Evolutionary conservation across 1,140 invertebrate genomes (phyloP).

Genomic region (Phenacoccus solenopsis): DNA sequence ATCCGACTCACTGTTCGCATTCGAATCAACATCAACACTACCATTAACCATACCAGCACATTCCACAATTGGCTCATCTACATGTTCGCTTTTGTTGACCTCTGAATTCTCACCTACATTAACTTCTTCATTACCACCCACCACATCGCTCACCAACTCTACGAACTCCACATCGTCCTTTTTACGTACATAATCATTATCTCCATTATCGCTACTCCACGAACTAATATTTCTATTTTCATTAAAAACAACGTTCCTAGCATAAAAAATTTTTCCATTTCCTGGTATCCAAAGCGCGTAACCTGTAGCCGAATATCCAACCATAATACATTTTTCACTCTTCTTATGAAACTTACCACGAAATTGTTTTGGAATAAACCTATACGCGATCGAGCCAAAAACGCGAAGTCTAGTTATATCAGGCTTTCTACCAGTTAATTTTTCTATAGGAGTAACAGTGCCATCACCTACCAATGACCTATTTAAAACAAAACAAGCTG

Average conservation of each 20-base stretch:
- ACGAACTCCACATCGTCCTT: not conserved
- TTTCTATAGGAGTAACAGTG: too few relatives aligned
- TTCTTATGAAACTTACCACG: too few relatives aligned
- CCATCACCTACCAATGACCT: too few relatives aligned
- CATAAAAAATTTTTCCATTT: not conserved
- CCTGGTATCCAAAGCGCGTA: too few relatives aligned
- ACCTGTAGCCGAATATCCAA: too few relatives aligned
- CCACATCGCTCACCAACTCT: not conserved
- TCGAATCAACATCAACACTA: not conserved
- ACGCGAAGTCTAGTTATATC: too few relatives aligned
- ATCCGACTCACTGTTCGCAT: not conserved
- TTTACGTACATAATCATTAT: not conserved
- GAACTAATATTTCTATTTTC: not conserved
- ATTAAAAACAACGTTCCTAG: constrained; percentile 14
- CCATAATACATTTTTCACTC: too few relatives aligned
- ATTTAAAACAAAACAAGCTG: too few relatives aligned
- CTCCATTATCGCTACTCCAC: not conserved
- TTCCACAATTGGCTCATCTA: not conserved
- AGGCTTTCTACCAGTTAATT: too few relatives aligned
- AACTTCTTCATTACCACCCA: not conserved
- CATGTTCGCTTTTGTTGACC: not conserved
- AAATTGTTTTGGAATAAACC: too few relatives aligned
- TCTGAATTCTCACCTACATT: not conserved
- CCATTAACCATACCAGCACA: too few relatives aligned
- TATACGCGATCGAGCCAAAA: too few relatives aligned